Evolutionary conservation across 2,797 vertebrate species (phyloP).

Genomic region (Sarcophilus harrisii): DNA sequence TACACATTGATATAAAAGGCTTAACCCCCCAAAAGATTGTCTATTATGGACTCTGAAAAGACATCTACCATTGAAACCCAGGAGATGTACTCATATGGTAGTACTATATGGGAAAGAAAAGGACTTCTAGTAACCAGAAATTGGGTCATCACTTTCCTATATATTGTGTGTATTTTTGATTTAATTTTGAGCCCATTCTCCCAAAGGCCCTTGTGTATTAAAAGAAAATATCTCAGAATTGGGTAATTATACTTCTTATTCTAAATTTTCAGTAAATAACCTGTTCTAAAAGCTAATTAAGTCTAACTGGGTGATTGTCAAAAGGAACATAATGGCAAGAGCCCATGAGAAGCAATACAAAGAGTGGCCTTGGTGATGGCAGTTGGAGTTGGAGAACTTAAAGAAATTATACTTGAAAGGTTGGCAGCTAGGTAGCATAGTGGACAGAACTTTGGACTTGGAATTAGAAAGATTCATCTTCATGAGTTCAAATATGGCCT

Average conservation of each 20-base stretch:
- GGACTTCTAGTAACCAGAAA: not conserved
- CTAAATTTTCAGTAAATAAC: not conserved
- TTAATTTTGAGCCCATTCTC: not conserved
- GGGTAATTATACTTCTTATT: not conserved
- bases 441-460: not conserved
- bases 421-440: not conserved
- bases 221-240: not conserved
- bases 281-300: not conserved
- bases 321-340: not conserved
- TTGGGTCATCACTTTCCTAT: not conserved
- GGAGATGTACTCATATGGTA: not conserved
- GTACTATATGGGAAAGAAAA: not conserved
- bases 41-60: not conserved
- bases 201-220: not conserved
- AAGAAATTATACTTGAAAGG: not conserved
- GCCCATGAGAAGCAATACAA: not conserved
- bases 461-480: not conserved
- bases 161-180: not conserved
- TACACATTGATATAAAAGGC: no score
- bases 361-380: not conserved
- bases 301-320: not conserved
- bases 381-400: not conserved
- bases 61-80: not conserved
- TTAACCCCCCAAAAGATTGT: not conserved
- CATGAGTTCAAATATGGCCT: not conserved